Percentiles rank a stretch among this genome's conserved stretches.
Evolutionary conservation across 2,888 invertebrate species (phyloP).

Genomic region (Diaperis boleti): DNA sequence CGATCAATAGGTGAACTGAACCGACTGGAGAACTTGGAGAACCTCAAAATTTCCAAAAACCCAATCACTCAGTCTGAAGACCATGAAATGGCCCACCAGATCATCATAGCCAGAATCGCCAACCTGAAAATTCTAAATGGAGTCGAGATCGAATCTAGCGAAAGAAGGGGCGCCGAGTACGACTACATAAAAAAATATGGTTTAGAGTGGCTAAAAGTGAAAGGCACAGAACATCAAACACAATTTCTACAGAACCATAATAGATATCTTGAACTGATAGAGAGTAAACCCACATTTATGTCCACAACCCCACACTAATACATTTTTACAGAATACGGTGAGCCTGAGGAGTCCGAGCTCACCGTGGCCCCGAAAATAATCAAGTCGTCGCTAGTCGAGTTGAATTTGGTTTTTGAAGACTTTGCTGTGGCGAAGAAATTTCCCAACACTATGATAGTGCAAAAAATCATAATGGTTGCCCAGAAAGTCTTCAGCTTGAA

Average conservation of each 20-base stretch:
- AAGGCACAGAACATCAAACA: slow-evolving; percentile 65
- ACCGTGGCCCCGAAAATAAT: slow-evolving; percentile 71
- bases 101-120: slow-evolving; percentile 85
- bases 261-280: slow-evolving; percentile 78
- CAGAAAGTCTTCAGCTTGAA: slow-evolving; percentile 78
- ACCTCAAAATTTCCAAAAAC: slow-evolving; percentile 78
- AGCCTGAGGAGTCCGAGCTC: slow-evolving; percentile 82
- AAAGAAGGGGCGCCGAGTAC: slow-evolving; percentile 88
- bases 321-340: slow-evolving; percentile 79
- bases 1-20: slow-evolving; percentile 85
- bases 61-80: slow-evolving; percentile 75
- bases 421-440: slow-evolving; percentile 75
- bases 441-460: slow-evolving; percentile 82
- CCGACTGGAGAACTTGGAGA: slow-evolving; percentile 77
- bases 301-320: too few relatives aligned
- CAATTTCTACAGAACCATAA: slow-evolving; percentile 79
- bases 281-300: slow-evolving; percentile 69
- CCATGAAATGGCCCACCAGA: slow-evolving; percentile 81
- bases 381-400: slow-evolving; percentile 76
- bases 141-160: slow-evolving; percentile 74
- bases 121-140: slow-evolving; percentile 81
- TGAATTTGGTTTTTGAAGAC: slow-evolving; percentile 70
- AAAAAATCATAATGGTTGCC: slow-evolving; percentile 84
- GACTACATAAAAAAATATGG: slow-evolving; percentile 91
- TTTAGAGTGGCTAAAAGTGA: slow-evolving; percentile 76